A percentile compares a stretch with the other conserved stretches of the same genome.
These are phyloP conservation scores for Melospiza melodia DNA, from an alignment of 2,113 vertebrate genomes.

Conservation along the genomic window DNA sequence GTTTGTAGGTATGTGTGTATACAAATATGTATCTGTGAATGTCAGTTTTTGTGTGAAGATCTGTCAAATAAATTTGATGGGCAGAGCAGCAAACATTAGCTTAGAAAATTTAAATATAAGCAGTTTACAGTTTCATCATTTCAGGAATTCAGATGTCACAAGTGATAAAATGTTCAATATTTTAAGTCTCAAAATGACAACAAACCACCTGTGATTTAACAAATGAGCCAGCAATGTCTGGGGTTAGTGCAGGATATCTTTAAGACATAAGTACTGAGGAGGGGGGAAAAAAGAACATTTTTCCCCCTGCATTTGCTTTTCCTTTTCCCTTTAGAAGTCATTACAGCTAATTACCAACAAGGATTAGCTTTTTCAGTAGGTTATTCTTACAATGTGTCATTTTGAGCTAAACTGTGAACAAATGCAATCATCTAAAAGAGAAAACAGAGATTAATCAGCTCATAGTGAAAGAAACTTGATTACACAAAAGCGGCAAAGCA, in stretches of 20 bases:
- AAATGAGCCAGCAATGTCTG: neutral
- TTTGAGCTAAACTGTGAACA: neutral
- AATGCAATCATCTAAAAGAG: neutral
- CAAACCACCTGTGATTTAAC: neutral
- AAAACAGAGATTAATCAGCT: slow-evolving; percentile 42
- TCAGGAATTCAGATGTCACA: neutral
- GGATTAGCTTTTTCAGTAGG: neutral
- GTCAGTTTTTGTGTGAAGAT: neutral
- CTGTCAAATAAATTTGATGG: neutral
- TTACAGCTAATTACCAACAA: neutral
- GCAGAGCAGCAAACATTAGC: neutral
- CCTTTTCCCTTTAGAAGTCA: neutral
- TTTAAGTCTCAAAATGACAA: neutral
- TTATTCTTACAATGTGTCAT: neutral
- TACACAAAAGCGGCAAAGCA: neutral
- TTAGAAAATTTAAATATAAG: neutral
- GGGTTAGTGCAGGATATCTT: neutral
- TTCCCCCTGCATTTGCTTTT: neutral
- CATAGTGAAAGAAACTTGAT: slow-evolving; percentile 28
- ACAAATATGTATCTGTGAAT: neutral
- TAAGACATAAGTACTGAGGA: neutral
- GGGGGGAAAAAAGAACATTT: neutral
- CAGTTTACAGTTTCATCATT: neutral
- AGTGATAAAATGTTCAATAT: neutral
- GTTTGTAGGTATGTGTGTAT: neutral